These are phyloP conservation scores for Sebastes taczanowskii DNA, from an alignment of 2,797 vertebrate genomes.

Conservation along the genomic window DNA sequence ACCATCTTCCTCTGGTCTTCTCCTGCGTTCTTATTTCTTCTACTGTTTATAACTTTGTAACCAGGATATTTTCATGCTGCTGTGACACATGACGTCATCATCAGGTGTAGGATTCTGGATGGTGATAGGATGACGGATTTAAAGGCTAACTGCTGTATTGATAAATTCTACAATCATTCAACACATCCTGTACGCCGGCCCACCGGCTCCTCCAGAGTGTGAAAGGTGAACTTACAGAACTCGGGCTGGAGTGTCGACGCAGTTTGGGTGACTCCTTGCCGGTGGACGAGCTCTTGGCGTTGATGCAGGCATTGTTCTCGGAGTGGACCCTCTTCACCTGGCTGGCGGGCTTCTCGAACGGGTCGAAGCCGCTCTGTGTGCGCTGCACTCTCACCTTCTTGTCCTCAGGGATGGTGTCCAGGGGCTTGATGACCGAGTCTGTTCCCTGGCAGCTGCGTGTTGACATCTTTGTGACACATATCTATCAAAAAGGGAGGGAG, in stretches of 20 bases:
- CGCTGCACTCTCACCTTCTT: slow-evolving; percentile 96
- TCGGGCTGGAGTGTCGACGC: slow-evolving; percentile 93
- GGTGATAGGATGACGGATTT: background rate
- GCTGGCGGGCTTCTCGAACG: slow-evolving; percentile 92
- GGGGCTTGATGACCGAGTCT: slow-evolving; percentile 95
- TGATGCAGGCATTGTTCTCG: slow-evolving; percentile 98
- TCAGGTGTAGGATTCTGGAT: background rate
- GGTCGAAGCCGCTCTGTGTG: slow-evolving; percentile 95
- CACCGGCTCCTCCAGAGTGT: background rate
- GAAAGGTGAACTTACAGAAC: slow-evolving; percentile 87
- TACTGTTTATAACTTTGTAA: background rate
- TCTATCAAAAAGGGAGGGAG: slow-evolving; percentile 78
- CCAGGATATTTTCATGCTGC: background rate
- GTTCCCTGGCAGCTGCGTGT: slow-evolving; percentile 96
- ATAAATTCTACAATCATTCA: background rate
- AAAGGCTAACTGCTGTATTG: background rate
- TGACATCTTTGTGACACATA: slow-evolving; percentile 99
- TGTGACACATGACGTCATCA: background rate
- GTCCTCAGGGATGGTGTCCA: slow-evolving; percentile 97
- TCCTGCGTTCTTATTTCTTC: background rate
- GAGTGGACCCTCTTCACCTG: slow-evolving; percentile 98
- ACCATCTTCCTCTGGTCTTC: background rate
- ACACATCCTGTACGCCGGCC: background rate
- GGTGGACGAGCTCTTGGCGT: slow-evolving; percentile 87
- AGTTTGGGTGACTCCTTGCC: slow-evolving; percentile 92